These are phyloP conservation scores for Porites lutea DNA, from an alignment of 64 coral and sea anemone species.

Conservation along the genomic window DNA sequence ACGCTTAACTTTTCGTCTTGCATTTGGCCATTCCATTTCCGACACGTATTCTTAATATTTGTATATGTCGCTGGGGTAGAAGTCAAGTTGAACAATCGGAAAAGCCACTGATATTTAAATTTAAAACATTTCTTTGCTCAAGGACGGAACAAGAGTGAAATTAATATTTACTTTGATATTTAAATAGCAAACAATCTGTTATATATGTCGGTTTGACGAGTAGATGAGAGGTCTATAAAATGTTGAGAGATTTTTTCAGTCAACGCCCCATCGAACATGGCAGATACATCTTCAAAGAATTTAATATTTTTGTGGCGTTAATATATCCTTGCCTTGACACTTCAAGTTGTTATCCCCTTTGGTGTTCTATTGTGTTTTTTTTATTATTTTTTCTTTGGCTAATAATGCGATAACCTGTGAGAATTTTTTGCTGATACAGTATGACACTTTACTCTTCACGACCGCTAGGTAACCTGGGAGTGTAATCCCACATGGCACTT, in stretches of 20 bases:
- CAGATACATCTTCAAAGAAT: background rate
- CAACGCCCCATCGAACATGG: background rate
- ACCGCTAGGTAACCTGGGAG: constrained; percentile 38
- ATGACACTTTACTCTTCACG: background rate
- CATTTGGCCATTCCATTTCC: background rate
- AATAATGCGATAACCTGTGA: background rate
- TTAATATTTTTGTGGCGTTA: background rate
- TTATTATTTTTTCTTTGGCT: background rate
- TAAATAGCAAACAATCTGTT: constrained; percentile 33
- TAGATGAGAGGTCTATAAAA: background rate
- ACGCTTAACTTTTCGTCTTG: background rate
- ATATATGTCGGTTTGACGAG: background rate
- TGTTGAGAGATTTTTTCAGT: background rate
- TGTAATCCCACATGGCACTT: constrained; percentile 44
- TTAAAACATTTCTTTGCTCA: constrained; percentile 8
- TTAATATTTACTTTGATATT: constrained; percentile 37
- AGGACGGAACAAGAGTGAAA: constrained; percentile 1
- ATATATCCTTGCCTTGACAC: background rate
- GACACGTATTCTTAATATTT: background rate
- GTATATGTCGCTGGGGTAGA: background rate
- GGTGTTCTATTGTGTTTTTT: constrained; percentile 2
- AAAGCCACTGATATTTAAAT: background rate
- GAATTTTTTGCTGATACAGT: background rate
- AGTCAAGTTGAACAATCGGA: background rate
- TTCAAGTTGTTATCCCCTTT: background rate